phyloP scores from a whole-genome alignment of 2,888 invertebrate species.

The Sepiola atlantica region DNA sequence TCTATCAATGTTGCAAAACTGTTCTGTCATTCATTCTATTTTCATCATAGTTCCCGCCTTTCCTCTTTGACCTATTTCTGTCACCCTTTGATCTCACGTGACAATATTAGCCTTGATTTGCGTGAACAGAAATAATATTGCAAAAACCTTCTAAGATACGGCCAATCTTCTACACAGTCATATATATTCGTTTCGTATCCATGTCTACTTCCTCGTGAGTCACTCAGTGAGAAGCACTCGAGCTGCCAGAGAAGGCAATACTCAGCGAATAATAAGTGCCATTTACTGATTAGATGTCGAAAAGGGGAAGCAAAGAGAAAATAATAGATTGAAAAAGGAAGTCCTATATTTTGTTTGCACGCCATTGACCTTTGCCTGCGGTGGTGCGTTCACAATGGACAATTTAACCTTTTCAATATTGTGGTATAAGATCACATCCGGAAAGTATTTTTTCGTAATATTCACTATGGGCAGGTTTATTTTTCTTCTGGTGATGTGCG shows the following conservation, averaged over 20 bases:
- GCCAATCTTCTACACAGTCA: too few relatives aligned
- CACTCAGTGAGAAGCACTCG: neutral
- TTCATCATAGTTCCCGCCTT: too few relatives aligned
- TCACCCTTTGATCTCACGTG: too few relatives aligned
- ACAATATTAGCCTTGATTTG: too few relatives aligned
- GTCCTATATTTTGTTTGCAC: slow-evolving; percentile 18
- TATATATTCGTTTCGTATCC: too few relatives aligned
- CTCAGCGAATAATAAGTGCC: neutral
- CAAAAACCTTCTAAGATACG: too few relatives aligned
- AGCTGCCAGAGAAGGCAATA: neutral
- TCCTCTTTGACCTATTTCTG: too few relatives aligned
- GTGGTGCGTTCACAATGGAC: neutral
- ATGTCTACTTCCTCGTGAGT: too few relatives aligned
- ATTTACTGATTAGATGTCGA: neutral
- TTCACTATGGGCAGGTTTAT: neutral
- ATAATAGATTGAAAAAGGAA: neutral
- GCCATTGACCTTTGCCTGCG: neutral
- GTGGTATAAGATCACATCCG: neutral
- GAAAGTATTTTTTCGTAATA: neutral
- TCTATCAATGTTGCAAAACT: too few relatives aligned
- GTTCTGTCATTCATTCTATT: too few relatives aligned
- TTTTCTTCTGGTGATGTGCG: neutral
- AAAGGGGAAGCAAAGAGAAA: neutral
- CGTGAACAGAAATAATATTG: too few relatives aligned
- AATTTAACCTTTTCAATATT: slow-evolving; percentile 32